A percentile compares a stretch with the other conserved stretches of the same genome.
Evolutionary conservation across 2,888 invertebrate species (phyloP).

Genomic region (Aethes cnicana): DNA sequence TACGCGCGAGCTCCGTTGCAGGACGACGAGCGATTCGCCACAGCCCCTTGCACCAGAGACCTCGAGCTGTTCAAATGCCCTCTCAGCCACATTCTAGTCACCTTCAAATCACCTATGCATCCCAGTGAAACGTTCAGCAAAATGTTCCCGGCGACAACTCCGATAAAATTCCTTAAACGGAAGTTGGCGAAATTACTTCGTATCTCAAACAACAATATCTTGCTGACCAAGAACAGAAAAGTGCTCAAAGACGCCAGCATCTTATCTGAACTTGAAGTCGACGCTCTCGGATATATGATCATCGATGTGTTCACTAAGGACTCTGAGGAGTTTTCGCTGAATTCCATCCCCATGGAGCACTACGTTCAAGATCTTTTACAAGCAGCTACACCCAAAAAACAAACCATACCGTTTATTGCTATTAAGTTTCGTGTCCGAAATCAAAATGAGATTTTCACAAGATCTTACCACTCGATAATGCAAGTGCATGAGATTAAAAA

Average conservation of each 20-base stretch:
- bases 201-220: constrained; percentile 62
- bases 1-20: constrained; percentile 54
- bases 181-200: constrained; percentile 70
- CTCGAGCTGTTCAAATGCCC: constrained; percentile 65
- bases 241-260: constrained; percentile 67
- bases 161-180: constrained; percentile 67
- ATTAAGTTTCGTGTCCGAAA: constrained; percentile 70
- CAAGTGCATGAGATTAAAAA: constrained; percentile 83
- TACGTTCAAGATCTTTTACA: constrained; percentile 69
- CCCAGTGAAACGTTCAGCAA: constrained; percentile 67
- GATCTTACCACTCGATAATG: constrained; percentile 77
- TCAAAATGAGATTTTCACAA: constrained; percentile 72
- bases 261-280: constrained; percentile 65
- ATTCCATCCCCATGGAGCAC: constrained; percentile 67
- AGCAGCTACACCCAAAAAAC: constrained; percentile 66
- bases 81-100: constrained; percentile 65
- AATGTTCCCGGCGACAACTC: constrained; percentile 71
- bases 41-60: constrained; percentile 65
- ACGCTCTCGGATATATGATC: constrained; percentile 61
- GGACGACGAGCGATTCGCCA: constrained; percentile 49
- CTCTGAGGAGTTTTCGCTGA: constrained; percentile 64
- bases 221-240: constrained; percentile 68
- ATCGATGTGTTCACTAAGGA: constrained; percentile 75
- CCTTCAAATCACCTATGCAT: constrained; percentile 66
- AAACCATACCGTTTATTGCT: constrained; percentile 69